These are phyloP conservation scores for Portevinia maculata DNA, from an alignment of 2,888 invertebrate genomes.

Conservation along the genomic window DNA sequence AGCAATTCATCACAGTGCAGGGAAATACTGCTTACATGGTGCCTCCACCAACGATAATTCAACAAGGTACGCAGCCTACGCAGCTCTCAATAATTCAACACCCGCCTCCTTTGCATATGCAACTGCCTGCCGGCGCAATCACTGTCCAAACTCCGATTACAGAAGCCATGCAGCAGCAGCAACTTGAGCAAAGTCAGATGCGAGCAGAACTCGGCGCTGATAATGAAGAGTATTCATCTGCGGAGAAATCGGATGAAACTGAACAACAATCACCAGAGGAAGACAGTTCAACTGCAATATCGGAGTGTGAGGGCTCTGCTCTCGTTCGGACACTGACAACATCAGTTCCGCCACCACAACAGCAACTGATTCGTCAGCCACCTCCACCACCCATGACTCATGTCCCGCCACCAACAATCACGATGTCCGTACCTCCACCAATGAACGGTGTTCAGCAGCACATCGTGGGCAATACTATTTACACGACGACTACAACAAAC, in stretches of 20 bases:
- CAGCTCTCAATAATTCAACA: slow-evolving; percentile 73
- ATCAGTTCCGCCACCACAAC: slow-evolving; percentile 62
- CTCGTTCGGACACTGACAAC: slow-evolving; percentile 46
- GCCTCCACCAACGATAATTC: slow-evolving; percentile 76
- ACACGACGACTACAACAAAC: slow-evolving; percentile 64
- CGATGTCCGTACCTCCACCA: slow-evolving; percentile 68
- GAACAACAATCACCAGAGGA: slow-evolving; percentile 47
- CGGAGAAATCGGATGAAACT: slow-evolving; percentile 55
- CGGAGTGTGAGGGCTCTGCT: slow-evolving; percentile 37
- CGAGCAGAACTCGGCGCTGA: slow-evolving; percentile 32
- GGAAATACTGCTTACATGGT: slow-evolving; percentile 77
- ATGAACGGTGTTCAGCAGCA: slow-evolving; percentile 70
- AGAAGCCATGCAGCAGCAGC: slow-evolving; percentile 43
- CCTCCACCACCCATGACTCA: slow-evolving; percentile 66
- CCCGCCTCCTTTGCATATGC: slow-evolving; percentile 69
- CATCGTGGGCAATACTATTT: slow-evolving; percentile 67
- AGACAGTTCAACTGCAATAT: slow-evolving; percentile 30
- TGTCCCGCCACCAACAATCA: slow-evolving; percentile 66
- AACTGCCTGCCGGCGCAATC: slow-evolving; percentile 59
- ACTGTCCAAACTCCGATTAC: slow-evolving; percentile 56
- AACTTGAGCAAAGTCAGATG: slow-evolving; percentile 44
- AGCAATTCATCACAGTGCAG: slow-evolving; percentile 76
- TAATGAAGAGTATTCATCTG: slow-evolving; percentile 50
- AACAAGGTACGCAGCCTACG: slow-evolving; percentile 63
- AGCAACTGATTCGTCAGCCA: slow-evolving; percentile 58